These are phyloP conservation scores for Lanius ludovicianus DNA, from an alignment of 2,113 vertebrate genomes.

Conservation along the genomic window DNA sequence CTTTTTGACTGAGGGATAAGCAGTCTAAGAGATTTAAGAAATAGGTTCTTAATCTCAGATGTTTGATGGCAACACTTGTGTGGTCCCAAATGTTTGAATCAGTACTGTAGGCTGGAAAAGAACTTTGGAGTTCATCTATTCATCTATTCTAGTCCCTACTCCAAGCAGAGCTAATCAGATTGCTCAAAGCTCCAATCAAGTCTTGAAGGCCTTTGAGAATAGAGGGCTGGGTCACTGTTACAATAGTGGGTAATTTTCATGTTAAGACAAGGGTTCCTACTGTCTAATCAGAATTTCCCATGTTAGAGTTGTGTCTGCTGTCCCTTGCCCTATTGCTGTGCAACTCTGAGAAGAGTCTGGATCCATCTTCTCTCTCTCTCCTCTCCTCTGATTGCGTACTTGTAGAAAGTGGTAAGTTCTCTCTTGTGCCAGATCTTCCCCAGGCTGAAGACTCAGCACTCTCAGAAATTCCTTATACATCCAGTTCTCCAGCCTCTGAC, in stretches of 20 bases:
- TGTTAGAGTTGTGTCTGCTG: neutral
- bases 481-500: neutral
- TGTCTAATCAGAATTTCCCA: neutral
- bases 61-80: neutral
- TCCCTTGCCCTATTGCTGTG: neutral
- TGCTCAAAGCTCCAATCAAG: neutral
- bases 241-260: neutral
- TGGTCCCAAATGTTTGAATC: neutral
- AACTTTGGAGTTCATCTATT: neutral
- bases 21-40: neutral
- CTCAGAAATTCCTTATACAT: neutral
- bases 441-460: neutral
- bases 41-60: neutral
- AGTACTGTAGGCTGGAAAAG: neutral
- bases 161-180: neutral
- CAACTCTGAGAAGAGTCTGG: neutral
- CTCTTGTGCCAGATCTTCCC: neutral
- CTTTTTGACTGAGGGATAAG: neutral
- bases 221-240: neutral
- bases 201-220: neutral
- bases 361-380: neutral
- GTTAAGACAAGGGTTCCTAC: neutral
- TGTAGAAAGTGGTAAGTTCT: neutral
- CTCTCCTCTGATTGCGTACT: rapidly evolving
- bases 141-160: neutral